phyloP scores from a whole-genome alignment of 2,888 invertebrate genomes.

The Meteorus cinctellus region DNA sequence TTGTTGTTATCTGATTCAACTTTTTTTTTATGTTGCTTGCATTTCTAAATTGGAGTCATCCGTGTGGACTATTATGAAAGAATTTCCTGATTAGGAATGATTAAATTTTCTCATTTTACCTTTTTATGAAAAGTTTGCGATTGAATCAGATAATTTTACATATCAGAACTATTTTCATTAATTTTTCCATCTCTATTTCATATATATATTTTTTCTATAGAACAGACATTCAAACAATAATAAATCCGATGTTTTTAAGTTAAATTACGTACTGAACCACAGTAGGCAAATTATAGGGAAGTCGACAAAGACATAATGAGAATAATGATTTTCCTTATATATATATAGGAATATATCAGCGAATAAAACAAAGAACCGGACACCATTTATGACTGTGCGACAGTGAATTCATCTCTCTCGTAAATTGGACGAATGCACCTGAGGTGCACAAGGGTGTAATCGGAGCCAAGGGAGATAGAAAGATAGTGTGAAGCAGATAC shows the following conservation, averaged over 20 bases:
- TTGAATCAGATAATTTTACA: too few relatives aligned
- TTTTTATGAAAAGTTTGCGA: too few relatives aligned
- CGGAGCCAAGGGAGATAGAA: slow-evolving; percentile 25
- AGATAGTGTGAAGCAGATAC: background rate
- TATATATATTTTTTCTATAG: too few relatives aligned
- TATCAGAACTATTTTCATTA: too few relatives aligned
- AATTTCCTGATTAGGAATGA: too few relatives aligned
- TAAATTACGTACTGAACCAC: background rate
- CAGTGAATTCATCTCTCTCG: slow-evolving; percentile 47
- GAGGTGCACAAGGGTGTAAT: background rate
- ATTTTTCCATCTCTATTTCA: too few relatives aligned
- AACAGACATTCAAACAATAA: too few relatives aligned
- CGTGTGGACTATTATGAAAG: too few relatives aligned
- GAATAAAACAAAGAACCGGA: slow-evolving; percentile 37
- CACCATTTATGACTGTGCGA: slow-evolving; percentile 23
- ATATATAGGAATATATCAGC: background rate
- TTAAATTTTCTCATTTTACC: too few relatives aligned
- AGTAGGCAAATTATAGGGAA: background rate
- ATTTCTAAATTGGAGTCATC: too few relatives aligned
- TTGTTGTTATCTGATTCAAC: background rate
- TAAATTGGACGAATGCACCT: slow-evolving; percentile 28
- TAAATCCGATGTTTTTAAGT: too few relatives aligned
- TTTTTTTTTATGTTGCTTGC: too few relatives aligned
- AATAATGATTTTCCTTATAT: slow-evolving; percentile 54
- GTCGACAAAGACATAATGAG: slow-evolving; percentile 47